Evolutionary conservation across 2,888 invertebrate genomes (phyloP).

Genomic region (Magallana nippona): DNA sequence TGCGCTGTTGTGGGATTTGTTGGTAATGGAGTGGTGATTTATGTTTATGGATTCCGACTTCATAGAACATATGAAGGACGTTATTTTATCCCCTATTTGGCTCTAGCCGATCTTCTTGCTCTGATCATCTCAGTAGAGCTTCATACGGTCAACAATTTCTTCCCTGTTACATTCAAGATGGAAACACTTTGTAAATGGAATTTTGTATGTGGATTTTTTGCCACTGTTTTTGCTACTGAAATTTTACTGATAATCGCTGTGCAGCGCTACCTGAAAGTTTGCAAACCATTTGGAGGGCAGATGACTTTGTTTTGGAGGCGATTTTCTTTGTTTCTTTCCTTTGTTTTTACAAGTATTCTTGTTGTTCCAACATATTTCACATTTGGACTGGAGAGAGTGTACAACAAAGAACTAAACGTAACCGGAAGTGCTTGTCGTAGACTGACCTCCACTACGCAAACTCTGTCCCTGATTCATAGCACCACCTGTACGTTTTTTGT

Average conservation of each 20-base stretch:
- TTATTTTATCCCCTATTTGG: neutral
- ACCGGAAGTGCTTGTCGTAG: slow-evolving; percentile 34
- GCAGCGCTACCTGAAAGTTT: neutral
- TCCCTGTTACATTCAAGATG: neutral
- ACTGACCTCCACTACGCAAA: neutral
- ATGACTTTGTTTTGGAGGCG: neutral
- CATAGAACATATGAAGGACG: neutral
- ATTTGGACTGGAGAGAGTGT: slow-evolving; percentile 7
- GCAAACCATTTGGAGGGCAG: neutral
- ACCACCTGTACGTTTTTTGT: neutral
- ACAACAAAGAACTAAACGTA: neutral
- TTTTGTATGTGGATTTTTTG: neutral
- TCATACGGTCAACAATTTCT: neutral
- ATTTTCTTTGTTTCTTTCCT: too few species aligned
- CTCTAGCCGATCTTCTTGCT: neutral
- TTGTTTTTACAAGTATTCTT: too few species aligned
- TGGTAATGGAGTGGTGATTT: neutral
- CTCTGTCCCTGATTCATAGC: neutral
- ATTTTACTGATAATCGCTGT: neutral
- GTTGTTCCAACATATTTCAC: neutral
- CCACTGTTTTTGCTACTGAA: neutral
- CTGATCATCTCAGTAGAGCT: neutral
- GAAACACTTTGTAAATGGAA: neutral
- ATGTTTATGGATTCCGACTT: neutral
- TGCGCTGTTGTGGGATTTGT: neutral